Conservation (phyloP, 2,113 vertebrate genomes). For the Platycercus adscitus region DNA sequence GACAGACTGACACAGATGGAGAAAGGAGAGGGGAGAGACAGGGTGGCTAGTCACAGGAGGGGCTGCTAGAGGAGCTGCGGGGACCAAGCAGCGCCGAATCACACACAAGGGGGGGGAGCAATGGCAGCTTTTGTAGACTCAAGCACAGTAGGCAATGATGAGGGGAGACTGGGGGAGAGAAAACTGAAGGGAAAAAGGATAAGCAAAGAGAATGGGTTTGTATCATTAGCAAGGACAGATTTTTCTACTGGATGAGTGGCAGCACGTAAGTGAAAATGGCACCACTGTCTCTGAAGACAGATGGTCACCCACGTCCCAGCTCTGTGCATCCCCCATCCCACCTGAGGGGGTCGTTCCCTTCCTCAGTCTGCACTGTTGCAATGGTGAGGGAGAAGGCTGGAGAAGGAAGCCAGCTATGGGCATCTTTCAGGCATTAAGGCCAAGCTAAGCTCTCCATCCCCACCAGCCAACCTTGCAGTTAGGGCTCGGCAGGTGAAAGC, state of each 20-base stretch:
- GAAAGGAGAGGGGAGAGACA: slow-evolving; percentile 14
- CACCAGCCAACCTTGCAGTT: neutral
- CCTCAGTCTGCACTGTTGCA: neutral
- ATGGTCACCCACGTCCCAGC: neutral
- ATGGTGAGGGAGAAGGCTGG: neutral
- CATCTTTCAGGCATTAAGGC: neutral
- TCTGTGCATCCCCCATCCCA: rapidly evolving
- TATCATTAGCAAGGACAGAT: neutral
- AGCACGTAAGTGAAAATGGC: neutral
- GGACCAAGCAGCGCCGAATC: neutral
- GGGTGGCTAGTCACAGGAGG: neutral
- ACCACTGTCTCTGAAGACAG: slow-evolving; percentile 4
- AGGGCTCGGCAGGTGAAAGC: neutral
- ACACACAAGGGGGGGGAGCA: neutral
- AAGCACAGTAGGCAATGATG: neutral
- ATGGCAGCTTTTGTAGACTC: slow-evolving; percentile 9
- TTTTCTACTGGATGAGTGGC: neutral
- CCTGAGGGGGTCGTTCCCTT: neutral
- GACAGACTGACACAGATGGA: slow-evolving; percentile 31
- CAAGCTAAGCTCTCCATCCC: neutral
- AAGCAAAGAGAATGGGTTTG: neutral
- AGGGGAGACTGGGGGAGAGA: neutral
- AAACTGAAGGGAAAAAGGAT: neutral
- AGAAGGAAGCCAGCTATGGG: neutral
- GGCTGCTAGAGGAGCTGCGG: neutral